Percentiles rank a stretch among this genome's conserved stretches.
Conservation (phyloP, 2,888 invertebrate genomes). For the Liodrosophila aerea region DNA sequence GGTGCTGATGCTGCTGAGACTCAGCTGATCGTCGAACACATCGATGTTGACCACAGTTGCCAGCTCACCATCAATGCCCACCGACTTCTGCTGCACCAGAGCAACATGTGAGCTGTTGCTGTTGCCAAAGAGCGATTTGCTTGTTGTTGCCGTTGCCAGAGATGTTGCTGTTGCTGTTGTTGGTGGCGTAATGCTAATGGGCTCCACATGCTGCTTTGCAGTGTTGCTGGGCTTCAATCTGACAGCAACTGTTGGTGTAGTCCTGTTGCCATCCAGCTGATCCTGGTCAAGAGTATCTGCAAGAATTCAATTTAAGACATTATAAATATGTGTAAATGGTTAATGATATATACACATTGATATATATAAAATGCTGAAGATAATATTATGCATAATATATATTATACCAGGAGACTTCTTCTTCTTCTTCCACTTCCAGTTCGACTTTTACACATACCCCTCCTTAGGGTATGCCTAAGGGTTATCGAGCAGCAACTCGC, state of each 20-base stretch:
- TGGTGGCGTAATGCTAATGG: slow-evolving; percentile 40
- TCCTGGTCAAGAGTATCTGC: slow-evolving; percentile 35
- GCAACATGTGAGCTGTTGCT: slow-evolving; percentile 19
- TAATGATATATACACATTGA: too few species aligned
- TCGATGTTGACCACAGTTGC: slow-evolving; percentile 85
- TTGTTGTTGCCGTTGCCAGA: not conserved
- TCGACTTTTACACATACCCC: too few species aligned
- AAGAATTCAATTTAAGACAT: too few species aligned
- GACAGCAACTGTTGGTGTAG: slow-evolving; percentile 8
- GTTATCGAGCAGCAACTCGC: too few species aligned
- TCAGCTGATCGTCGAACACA: slow-evolving; percentile 87
- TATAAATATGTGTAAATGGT: too few species aligned
- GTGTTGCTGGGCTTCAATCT: not conserved
- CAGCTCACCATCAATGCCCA: slow-evolving; percentile 84
- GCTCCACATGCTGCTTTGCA: not conserved
- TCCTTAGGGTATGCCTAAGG: not conserved
- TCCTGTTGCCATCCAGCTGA: slow-evolving; percentile 22
- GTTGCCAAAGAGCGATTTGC: slow-evolving; percentile 23
- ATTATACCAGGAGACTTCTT: too few species aligned
- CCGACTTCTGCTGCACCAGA: slow-evolving; percentile 33
- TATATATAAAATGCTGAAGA: too few species aligned
- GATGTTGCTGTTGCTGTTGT: slow-evolving; percentile 4
- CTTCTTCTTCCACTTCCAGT: too few species aligned
- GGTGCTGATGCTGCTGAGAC: slow-evolving; percentile 93
- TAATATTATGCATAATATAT: too few species aligned